A percentile compares a stretch with the other conserved stretches of the same genome.
Evolutionary conservation across 2,797 vertebrate species (phyloP).

Genomic region (Halcyon smyrnensis): DNA sequence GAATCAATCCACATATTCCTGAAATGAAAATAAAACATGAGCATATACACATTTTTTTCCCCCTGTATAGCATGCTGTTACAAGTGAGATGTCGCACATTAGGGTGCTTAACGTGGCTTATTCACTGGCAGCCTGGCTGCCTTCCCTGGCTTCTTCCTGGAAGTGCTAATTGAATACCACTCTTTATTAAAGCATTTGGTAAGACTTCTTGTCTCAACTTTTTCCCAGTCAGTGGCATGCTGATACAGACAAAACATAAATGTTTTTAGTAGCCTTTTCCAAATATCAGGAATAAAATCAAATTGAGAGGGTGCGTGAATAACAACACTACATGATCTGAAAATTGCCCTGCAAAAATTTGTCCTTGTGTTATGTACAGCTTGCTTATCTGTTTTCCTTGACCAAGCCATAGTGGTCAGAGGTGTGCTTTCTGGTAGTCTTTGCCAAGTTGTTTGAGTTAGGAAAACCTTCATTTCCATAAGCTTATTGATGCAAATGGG

Average conservation of each 20-base stretch:
- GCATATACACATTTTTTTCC: neutral
- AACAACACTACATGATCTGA: neutral
- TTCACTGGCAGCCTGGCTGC: neutral
- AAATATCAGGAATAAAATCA: neutral
- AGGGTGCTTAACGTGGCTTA: neutral
- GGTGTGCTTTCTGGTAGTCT: neutral
- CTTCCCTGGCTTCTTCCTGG: neutral
- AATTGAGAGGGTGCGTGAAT: neutral
- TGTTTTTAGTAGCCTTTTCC: neutral
- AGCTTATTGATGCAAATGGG: neutral
- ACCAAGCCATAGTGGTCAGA: neutral
- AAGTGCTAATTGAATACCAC: neutral
- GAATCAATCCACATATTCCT: neutral
- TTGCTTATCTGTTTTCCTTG: neutral
- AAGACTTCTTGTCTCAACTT: neutral
- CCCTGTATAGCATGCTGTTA: neutral
- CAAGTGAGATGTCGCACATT: neutral
- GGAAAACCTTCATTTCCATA: neutral
- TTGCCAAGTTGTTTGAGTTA: neutral
- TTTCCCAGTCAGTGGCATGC: neutral
- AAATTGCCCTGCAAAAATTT: neutral
- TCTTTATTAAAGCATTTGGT: neutral
- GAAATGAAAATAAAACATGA: neutral
- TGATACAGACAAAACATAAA: neutral
- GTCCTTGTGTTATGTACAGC: neutral